Base-by-base conservation (phyloP, 2,797 vertebrate species). In the Rhinella marina region DNA sequence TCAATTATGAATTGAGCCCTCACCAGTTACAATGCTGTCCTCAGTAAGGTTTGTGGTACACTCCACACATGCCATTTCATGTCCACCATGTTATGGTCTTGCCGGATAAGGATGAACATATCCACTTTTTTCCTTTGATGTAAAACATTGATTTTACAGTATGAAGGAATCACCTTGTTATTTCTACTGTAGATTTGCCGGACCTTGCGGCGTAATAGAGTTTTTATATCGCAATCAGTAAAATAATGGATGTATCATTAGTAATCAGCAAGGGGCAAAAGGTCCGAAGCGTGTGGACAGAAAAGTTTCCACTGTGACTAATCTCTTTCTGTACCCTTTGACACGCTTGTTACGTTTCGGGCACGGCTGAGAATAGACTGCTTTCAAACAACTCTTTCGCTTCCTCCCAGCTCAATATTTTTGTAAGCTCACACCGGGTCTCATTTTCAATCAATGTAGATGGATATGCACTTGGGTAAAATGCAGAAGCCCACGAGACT, bases 271-370 rank as follows among this genome's bases (percentile, higher is more conserved):
- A 89, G 89, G 85, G 23, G 91, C 89, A 62, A 92, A 88, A 32
- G 90, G 88, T 90, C 77, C 90, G 90, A 90, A 88, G 79, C 84
- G 81, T 91, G 56, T 52, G 27, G 1, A 25, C 62, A 90, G 88
- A 59, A 92, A 0, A 86, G 91, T 92, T 92, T 79, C 25, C 64
- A 0, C 90, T 61, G 90, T 90, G 91, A 90, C 91, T 91, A 89
- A 89, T 91, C 83, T 84, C 90, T 91, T 80, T 90, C 64, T 89
- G 86, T 91, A 92, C 90, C 88, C 88, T 89, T 86, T 89, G 88
- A 89, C 88, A 89, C 29, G 19, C 84, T 72, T 86, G 88, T 86
- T 89, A 89, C 82, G 62, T 86, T 86, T 88, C 78, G 80, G 84
- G 80, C 82, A 81, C 56, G 73, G 62, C 57, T 57, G 29, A 70